Conservation (phyloP, 1,140 invertebrate genomes). For the Drosophila punjabiensis region DNA sequence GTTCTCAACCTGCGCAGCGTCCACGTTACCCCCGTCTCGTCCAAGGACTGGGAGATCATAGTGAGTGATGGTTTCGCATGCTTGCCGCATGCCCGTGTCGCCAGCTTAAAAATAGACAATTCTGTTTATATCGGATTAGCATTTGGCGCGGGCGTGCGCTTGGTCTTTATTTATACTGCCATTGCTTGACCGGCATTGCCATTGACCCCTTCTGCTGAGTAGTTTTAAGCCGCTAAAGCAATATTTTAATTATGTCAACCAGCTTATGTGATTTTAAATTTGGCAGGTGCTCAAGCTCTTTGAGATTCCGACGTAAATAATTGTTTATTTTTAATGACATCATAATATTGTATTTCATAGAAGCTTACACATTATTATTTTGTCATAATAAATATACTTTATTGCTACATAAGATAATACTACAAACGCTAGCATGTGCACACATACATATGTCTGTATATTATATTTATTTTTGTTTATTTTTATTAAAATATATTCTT, state of each 20-base stretch:
- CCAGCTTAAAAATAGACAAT: slow-evolving; percentile 60
- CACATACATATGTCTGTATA: neutral
- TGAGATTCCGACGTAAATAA: neutral
- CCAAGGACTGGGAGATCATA: slow-evolving; percentile 85
- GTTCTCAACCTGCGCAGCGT: slow-evolving; percentile 75
- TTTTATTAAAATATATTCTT: neutral
- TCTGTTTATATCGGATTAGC: slow-evolving; percentile 73
- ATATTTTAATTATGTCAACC: neutral
- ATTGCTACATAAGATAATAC: neutral
- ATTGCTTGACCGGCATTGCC: slow-evolving; percentile 74
- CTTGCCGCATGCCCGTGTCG: slow-evolving; percentile 27
- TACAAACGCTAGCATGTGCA: neutral
- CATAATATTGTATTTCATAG: slow-evolving; percentile 2
- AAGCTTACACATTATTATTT: neutral
- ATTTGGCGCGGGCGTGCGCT: slow-evolving; percentile 73
- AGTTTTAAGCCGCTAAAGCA: neutral
- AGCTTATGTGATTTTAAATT: neutral
- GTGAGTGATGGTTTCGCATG: slow-evolving; percentile 67
- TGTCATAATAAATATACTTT: neutral
- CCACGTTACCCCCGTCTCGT: slow-evolving; percentile 80
- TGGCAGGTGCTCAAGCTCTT: neutral
- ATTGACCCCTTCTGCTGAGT: slow-evolving; percentile 62
- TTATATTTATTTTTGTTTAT: neutral
- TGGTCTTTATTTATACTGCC: slow-evolving; percentile 63
- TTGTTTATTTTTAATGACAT: neutral